phyloP scores from a whole-genome alignment of 2,888 invertebrate genomes.

The Imbricaverruca yamaguchii region DNA sequence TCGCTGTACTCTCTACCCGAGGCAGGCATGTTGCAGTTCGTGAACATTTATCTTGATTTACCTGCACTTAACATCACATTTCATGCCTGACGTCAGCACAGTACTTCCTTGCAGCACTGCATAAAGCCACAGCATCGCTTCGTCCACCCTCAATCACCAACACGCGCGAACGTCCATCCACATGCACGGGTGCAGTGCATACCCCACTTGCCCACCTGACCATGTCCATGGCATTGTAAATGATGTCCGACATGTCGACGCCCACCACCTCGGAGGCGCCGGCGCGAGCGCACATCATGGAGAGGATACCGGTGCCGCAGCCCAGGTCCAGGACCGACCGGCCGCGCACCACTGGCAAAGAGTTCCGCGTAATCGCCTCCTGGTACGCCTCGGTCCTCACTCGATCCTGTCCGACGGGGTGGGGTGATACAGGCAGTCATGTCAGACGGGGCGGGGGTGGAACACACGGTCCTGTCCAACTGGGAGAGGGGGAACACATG shows the following conservation, averaged over 20 bases:
- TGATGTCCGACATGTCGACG: conserved; percentile 97
- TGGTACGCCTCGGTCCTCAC: conserved; percentile 77
- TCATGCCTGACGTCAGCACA: too few relatives aligned
- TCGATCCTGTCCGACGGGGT: conserved; percentile 52
- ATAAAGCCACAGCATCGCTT: too few relatives aligned
- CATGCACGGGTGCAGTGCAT: too few relatives aligned
- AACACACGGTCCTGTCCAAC: not conserved
- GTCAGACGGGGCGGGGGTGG: not conserved
- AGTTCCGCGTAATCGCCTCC: conserved; percentile 33
- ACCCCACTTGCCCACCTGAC: conserved; percentile 50
- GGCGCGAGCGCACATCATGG: conserved; percentile 99
- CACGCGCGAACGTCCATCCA: too few relatives aligned
- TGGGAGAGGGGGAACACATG: too few relatives aligned
- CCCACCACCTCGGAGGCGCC: conserved; percentile 93
- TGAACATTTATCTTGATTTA: too few relatives aligned
- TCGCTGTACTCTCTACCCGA: too few relatives aligned
- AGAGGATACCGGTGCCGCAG: conserved; percentile 96
- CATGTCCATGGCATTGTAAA: conserved; percentile 93
- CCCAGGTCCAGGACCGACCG: conserved; percentile 95
- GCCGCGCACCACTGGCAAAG: conserved; percentile 44
- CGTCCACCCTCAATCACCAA: too few relatives aligned
- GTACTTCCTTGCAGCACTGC: too few relatives aligned
- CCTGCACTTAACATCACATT: too few relatives aligned
- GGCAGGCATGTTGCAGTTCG: too few relatives aligned
- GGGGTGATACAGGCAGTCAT: conserved; percentile 27